Conservation (phyloP, 2,797 vertebrate species). For the Enteromius fasciolatus region DNA sequence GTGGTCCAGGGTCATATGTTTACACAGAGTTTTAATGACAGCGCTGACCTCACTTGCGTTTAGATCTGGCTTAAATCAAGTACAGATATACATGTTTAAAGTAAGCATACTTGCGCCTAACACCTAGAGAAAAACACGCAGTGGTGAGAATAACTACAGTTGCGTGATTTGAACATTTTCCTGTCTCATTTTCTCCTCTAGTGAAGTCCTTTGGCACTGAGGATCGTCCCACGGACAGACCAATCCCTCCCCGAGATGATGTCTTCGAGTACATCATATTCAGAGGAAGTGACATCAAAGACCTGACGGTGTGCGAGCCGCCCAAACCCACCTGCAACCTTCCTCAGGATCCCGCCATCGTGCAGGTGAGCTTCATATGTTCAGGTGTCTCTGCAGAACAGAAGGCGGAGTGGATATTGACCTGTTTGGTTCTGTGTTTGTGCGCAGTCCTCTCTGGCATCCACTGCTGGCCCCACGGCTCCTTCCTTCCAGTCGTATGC, state of each 20-base stretch:
- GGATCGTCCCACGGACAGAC: slow-evolving; percentile 93
- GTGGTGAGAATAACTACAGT: not conserved
- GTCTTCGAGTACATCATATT: slow-evolving; percentile 99
- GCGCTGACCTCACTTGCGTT: not conserved
- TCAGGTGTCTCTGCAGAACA: not conserved
- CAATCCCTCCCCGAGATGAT: slow-evolving; percentile 96
- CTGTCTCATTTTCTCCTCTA: slow-evolving; percentile 58
- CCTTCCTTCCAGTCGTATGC: slow-evolving; percentile 90
- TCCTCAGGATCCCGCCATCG: slow-evolving; percentile 97
- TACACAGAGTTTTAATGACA: not conserved
- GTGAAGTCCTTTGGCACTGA: slow-evolving; percentile 98
- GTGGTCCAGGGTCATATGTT: not conserved
- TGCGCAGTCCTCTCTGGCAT: slow-evolving; percentile 90
- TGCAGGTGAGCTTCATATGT: slow-evolving; percentile 80
- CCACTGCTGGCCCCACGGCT: slow-evolving; percentile 72
- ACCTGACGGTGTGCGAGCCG: slow-evolving; percentile 97
- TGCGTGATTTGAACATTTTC: not conserved
- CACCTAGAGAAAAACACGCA: not conserved
- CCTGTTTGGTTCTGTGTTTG: not conserved
- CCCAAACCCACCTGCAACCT: slow-evolving; percentile 91
- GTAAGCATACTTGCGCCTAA: not conserved
- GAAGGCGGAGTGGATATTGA: not conserved
- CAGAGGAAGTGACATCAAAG: slow-evolving; percentile 96
- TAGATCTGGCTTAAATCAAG: not conserved
- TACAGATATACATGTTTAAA: not conserved